Percentiles rank a stretch among this genome's conserved stretches.
Conservation (phyloP, 2,797 vertebrate genomes). For the Streptopelia turtur region DNA sequence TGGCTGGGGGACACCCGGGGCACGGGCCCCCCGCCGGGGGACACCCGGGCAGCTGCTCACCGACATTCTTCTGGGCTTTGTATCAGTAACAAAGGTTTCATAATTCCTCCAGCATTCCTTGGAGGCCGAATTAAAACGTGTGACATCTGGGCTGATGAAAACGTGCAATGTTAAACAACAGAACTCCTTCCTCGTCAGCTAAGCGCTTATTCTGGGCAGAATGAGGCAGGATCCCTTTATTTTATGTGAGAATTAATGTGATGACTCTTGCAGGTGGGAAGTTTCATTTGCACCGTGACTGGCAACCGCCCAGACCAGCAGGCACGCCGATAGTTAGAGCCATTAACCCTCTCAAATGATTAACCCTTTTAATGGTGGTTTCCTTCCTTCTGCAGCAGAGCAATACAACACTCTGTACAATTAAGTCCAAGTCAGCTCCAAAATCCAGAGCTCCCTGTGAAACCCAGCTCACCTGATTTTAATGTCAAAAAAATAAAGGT, state of each 20-base stretch:
- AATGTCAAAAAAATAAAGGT: no score
- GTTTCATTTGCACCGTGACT: not conserved
- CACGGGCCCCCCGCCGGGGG: no score
- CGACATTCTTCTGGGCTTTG: not conserved
- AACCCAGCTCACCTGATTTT: not conserved
- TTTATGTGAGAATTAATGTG: not conserved
- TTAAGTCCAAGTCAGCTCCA: accelerated
- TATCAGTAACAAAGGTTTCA: not conserved
- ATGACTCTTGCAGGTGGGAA: not conserved
- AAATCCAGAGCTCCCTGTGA: not conserved
- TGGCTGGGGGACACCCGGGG: no score
- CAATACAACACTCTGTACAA: not conserved
- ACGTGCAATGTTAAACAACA: accelerated
- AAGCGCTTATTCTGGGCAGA: accelerated
- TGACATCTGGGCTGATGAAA: not conserved
- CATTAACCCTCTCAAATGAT: not conserved
- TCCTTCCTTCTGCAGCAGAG: not conserved
- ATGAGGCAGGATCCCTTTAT: not conserved
- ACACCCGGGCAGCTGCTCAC: not conserved
- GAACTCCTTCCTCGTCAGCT: not conserved
- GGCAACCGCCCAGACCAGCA: not conserved
- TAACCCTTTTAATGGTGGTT: not conserved
- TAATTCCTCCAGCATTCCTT: not conserved
- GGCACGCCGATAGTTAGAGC: not conserved
- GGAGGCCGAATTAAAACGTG: not conserved